Conservation (phyloP, 2,113 vertebrate species). For the Pelmatolapia mariae region DNA sequence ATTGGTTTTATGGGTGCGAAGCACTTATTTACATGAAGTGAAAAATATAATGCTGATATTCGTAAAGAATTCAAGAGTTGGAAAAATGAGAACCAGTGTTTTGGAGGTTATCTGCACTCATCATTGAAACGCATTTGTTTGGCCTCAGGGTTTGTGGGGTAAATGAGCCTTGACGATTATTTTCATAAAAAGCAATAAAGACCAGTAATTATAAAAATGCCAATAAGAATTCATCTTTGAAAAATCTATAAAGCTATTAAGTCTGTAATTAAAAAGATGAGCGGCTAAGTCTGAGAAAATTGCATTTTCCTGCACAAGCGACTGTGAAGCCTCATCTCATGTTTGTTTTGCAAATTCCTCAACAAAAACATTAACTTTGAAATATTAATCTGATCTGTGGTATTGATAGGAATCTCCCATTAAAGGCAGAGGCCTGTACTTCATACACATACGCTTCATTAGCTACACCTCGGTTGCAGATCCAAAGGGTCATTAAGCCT, state of each 20-base stretch:
- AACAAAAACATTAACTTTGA: conserved; percentile 82
- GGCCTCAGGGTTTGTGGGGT: conserved; percentile 64
- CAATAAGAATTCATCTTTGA: conserved; percentile 81
- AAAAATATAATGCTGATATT: neutral
- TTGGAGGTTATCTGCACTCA: conserved; percentile 57
- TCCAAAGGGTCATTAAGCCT: conserved; percentile 75
- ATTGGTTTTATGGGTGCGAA: neutral
- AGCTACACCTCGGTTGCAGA: conserved; percentile 66
- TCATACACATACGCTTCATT: conserved; percentile 76
- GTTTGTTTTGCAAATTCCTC: conserved; percentile 78
- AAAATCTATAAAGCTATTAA: conserved; percentile 83
- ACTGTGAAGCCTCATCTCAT: conserved; percentile 72
- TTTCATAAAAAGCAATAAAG: conserved; percentile 82
- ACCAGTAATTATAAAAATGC: conserved; percentile 81
- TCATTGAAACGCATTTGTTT: conserved; percentile 57
- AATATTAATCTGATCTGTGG: conserved; percentile 78
- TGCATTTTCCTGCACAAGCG: conserved; percentile 76
- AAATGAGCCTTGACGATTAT: conserved; percentile 80
- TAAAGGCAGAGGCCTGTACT: conserved; percentile 61
- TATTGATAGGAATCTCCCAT: conserved; percentile 76
- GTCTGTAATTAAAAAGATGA: conserved; percentile 80
- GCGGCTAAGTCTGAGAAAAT: conserved; percentile 73
- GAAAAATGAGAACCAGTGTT: conserved; percentile 41
- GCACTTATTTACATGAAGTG: conserved; percentile 6
- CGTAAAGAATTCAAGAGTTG: conserved; percentile 9